Conservation (phyloP, 2,113 vertebrate species). For the Arvicanthis niloticus region DNA sequence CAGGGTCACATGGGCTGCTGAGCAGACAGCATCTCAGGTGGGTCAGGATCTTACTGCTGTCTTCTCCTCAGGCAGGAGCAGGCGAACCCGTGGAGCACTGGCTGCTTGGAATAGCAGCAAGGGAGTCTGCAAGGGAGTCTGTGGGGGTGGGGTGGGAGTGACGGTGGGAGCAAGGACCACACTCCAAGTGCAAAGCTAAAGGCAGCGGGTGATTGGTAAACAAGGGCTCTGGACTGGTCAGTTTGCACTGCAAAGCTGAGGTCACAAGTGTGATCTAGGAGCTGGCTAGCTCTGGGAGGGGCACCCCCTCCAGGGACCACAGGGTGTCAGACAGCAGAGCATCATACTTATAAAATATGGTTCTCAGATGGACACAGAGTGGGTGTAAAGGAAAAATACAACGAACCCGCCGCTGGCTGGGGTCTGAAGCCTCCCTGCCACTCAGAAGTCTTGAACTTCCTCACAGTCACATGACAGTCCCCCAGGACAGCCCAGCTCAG, state of each 20-base stretch:
- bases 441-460: not conserved
- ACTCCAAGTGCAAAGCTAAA: not conserved
- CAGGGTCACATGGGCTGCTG: not conserved
- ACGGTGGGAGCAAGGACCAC: not conserved
- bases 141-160: not conserved
- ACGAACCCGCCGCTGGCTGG: rapidly evolving
- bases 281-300: not conserved
- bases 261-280: not conserved
- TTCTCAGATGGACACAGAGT: not conserved
- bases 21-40: not conserved
- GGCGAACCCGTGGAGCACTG: too few species aligned
- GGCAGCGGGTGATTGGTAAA: not conserved
- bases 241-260: not conserved
- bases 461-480: not conserved
- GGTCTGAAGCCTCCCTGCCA: not conserved
- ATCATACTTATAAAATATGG: not conserved
- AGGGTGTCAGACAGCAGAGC: not conserved
- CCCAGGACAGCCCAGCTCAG: not conserved
- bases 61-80: not conserved
- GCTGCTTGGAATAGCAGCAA: not conserved
- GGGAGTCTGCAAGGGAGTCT: not conserved
- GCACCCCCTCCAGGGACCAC: not conserved
- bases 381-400: not conserved
- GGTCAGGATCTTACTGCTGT: not conserved
- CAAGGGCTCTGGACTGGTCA: not conserved